phyloP scores from a whole-genome alignment of 35 echinoderm and acorn worm genomes.

The Heliocidaris tuberculata region DNA sequence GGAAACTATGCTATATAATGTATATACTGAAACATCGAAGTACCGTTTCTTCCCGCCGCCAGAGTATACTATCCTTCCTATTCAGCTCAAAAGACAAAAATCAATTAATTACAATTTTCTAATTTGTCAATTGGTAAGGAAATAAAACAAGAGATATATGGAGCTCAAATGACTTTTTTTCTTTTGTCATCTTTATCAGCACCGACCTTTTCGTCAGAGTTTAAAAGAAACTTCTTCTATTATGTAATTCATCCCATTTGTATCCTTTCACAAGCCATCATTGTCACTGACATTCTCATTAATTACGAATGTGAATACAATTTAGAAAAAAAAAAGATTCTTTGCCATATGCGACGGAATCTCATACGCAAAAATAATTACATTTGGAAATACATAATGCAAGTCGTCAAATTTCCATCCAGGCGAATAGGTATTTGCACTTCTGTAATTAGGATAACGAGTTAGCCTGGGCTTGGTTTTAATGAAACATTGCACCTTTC shows the following conservation, averaged over 20 bases:
- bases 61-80: not conserved
- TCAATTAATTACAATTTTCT: not conserved
- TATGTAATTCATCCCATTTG: not conserved
- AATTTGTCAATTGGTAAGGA: too few relatives aligned
- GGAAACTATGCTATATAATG: too few relatives aligned
- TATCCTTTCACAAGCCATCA: not conserved
- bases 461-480: not conserved
- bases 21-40: not conserved
- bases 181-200: too few relatives aligned
- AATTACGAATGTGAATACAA: not conserved
- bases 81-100: not conserved
- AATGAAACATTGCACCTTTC: constrained; percentile 2
- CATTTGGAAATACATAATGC: not conserved
- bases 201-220: not conserved
- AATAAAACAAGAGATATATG: too few relatives aligned
- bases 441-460: not conserved
- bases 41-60: not conserved
- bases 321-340: not conserved
- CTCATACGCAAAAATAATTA: not conserved
- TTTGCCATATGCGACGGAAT: not conserved
- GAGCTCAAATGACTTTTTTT: too few relatives aligned
- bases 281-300: not conserved
- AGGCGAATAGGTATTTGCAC: not conserved
- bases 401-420: not conserved
- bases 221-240: not conserved